Evolutionary conservation across 2,888 invertebrate species (phyloP).

Genomic region (Sesia apiformis): DNA sequence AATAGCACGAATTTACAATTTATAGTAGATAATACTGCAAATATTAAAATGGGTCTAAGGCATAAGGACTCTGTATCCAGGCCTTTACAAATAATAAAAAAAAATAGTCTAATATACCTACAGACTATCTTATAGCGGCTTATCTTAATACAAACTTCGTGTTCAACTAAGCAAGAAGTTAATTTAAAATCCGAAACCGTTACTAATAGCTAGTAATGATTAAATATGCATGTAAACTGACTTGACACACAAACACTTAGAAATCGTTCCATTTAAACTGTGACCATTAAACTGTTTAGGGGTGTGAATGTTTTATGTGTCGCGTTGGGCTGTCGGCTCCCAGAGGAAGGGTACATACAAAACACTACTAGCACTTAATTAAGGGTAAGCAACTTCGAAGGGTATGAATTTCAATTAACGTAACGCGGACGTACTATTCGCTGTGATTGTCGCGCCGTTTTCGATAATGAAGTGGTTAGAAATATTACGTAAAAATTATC

Average conservation of each 20-base stretch:
- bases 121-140: too few relatives aligned
- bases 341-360: conserved; percentile 39
- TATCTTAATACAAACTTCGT: too few relatives aligned
- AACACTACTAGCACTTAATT: conserved; percentile 51
- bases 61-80: too few relatives aligned
- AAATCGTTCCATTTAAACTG: conserved; percentile 29
- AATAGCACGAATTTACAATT: too few relatives aligned
- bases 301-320: conserved; percentile 59
- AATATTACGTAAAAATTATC: too few relatives aligned
- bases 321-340: conserved; percentile 39
- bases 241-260: neutral
- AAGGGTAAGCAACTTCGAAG: conserved; percentile 43
- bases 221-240: conserved; percentile 1
- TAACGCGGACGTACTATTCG: conserved; percentile 5
- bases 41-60: too few relatives aligned
- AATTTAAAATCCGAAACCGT: too few relatives aligned
- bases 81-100: too few relatives aligned
- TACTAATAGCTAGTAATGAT: neutral
- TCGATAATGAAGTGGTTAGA: too few relatives aligned
- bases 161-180: too few relatives aligned
- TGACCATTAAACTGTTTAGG: conserved; percentile 56
- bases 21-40: too few relatives aligned
- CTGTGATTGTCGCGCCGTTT: neutral
- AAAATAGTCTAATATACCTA: too few relatives aligned
- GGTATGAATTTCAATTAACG: conserved; percentile 64